These are phyloP conservation scores for Nylanderia fulva DNA, from an alignment of 1,140 invertebrate genomes.

Conservation along the genomic window DNA sequence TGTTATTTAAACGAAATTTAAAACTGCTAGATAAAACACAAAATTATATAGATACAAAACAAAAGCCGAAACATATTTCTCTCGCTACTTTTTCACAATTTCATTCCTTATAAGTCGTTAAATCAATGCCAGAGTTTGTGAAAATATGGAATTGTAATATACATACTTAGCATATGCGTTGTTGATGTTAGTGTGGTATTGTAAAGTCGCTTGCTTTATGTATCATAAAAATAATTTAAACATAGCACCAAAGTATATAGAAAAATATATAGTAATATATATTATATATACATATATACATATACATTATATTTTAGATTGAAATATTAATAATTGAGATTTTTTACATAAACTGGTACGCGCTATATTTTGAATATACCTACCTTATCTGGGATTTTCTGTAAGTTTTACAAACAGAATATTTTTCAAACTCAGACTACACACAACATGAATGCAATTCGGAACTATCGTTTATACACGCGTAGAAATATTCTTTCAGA, in stretches of 20 bases:
- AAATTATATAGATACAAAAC: slow-evolving; percentile 34
- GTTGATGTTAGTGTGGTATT: slow-evolving; percentile 46
- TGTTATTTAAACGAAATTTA: slow-evolving; percentile 34
- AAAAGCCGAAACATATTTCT: slow-evolving; percentile 32
- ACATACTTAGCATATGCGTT: slow-evolving; percentile 27
- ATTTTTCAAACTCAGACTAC: slow-evolving; percentile 37
- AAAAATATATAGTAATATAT: slow-evolving; percentile 24
- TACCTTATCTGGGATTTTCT: slow-evolving; percentile 66
- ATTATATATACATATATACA: slow-evolving; percentile 23
- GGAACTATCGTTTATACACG: not conserved
- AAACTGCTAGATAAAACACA: not conserved
- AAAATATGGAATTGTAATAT: slow-evolving; percentile 62
- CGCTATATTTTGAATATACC: slow-evolving; percentile 69
- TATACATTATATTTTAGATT: slow-evolving; percentile 51
- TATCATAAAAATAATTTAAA: slow-evolving; percentile 45
- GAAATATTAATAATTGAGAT: slow-evolving; percentile 18
- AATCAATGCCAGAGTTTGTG: slow-evolving; percentile 43
- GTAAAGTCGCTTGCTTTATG: slow-evolving; percentile 45
- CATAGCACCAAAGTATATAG: slow-evolving; percentile 44
- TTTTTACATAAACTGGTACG: slow-evolving; percentile 60
- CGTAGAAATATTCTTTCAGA: slow-evolving; percentile 58
- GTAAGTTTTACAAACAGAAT: slow-evolving; percentile 54
- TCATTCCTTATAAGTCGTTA: slow-evolving; percentile 11
- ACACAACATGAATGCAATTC: slow-evolving; percentile 38
- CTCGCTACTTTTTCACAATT: slow-evolving; percentile 25